These are phyloP conservation scores for Takifugu flavidus DNA, from an alignment of 2,113 vertebrate species.

Conservation along the genomic window DNA sequence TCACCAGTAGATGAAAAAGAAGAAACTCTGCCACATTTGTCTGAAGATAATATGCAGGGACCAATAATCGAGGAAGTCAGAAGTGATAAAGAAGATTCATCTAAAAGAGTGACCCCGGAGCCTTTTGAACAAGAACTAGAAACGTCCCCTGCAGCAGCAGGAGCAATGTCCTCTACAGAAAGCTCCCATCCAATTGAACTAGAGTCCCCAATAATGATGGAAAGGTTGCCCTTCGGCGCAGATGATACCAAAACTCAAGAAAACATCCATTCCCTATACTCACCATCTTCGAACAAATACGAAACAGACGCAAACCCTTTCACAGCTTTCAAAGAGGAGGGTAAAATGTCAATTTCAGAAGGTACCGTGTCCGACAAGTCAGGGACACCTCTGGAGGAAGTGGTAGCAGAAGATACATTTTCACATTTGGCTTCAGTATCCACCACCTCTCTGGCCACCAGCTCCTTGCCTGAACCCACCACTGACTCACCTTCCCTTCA, in stretches of 20 bases:
- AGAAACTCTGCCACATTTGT: slow-evolving; percentile 72
- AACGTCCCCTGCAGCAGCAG: slow-evolving; percentile 79
- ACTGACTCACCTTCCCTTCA: slow-evolving; percentile 94
- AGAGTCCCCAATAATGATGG: slow-evolving; percentile 71
- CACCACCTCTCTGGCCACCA: slow-evolving; percentile 92
- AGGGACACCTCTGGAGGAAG: slow-evolving; percentile 89
- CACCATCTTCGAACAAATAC: slow-evolving; percentile 61
- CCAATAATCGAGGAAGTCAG: slow-evolving; percentile 84
- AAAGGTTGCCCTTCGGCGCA: slow-evolving; percentile 60
- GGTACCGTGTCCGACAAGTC: slow-evolving; percentile 95
- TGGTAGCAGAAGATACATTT: slow-evolving; percentile 92
- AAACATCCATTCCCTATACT: slow-evolving; percentile 48
- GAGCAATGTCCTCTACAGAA: slow-evolving; percentile 75
- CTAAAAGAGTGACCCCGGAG: slow-evolving; percentile 81
- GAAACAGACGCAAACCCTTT: slow-evolving; percentile 79
- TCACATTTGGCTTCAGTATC: slow-evolving; percentile 95
- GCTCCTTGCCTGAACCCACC: slow-evolving; percentile 92
- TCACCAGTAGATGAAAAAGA: slow-evolving; percentile 92
- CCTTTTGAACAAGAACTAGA: slow-evolving; percentile 82
- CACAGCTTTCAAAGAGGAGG: slow-evolving; percentile 87
- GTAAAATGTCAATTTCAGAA: slow-evolving; percentile 98
- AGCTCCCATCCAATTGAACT: slow-evolving; percentile 76
- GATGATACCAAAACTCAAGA: slow-evolving; percentile 69
- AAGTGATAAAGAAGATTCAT: slow-evolving; percentile 84
- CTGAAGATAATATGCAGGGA: slow-evolving; percentile 64